Conservation (phyloP, 2,888 invertebrate species). For the Eulithis testata region DNA sequence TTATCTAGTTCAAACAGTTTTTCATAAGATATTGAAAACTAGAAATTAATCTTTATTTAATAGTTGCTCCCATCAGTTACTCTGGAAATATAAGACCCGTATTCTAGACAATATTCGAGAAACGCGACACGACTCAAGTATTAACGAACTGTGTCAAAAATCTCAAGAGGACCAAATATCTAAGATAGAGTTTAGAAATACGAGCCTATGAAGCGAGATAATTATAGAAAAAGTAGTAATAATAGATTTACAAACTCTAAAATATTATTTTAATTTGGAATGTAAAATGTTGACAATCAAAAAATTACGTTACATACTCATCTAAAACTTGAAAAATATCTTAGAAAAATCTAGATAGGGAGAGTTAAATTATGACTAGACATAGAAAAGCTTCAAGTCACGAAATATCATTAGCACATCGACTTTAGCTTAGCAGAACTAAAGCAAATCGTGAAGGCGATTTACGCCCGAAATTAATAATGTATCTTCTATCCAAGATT, state of each 20-base stretch:
- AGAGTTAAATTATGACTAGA: slow-evolving; percentile 49
- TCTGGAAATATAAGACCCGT: slow-evolving; percentile 10
- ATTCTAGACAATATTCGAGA: not conserved
- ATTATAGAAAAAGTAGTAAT: not conserved
- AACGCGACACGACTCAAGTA: not conserved
- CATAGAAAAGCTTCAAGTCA: slow-evolving; percentile 38
- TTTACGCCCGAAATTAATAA: too few species aligned
- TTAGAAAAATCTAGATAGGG: slow-evolving; percentile 42
- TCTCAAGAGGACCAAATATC: not conserved
- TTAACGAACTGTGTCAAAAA: too few species aligned
- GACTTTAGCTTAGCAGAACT: slow-evolving; percentile 34
- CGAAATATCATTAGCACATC: slow-evolving; percentile 29
- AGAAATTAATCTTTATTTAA: not conserved
- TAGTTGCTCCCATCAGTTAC: slow-evolving; percentile 13
- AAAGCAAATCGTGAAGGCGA: slow-evolving; percentile 27
- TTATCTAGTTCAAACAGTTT: too few species aligned
- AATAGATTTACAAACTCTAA: slow-evolving; percentile 12
- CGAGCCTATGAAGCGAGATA: not conserved
- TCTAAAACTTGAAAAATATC: slow-evolving; percentile 37
- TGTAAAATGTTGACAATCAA: slow-evolving; percentile 55
- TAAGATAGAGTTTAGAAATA: not conserved
- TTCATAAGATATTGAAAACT: too few species aligned
- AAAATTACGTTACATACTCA: slow-evolving; percentile 49
- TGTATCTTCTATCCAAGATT: too few species aligned
- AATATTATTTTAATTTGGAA: slow-evolving; percentile 43